Evolutionary conservation across 2,113 vertebrate genomes (phyloP).

Genomic region (Felis chaus): DNA sequence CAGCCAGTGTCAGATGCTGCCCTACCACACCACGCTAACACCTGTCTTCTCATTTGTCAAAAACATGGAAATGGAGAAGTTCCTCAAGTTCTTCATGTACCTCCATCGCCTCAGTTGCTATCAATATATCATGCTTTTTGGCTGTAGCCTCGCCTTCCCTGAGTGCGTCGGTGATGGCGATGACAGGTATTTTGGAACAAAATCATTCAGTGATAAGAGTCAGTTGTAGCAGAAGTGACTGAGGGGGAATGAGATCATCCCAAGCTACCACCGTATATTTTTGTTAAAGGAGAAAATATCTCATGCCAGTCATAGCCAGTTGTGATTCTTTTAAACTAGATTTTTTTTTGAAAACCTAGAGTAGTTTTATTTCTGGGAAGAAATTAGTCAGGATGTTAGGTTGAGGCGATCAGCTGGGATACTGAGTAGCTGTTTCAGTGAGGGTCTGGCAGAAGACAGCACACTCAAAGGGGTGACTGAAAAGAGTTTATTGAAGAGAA

Average conservation of each 20-base stretch:
- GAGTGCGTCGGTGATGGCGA: conserved; percentile 87
- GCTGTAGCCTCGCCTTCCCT: conserved; percentile 95
- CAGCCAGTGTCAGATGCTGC: conserved; percentile 93
- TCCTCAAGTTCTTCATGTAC: conserved; percentile 97
- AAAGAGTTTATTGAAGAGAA: neutral
- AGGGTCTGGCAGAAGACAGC: neutral
- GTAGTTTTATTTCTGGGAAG: conserved; percentile 6
- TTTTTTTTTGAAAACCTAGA: conserved; percentile 27
- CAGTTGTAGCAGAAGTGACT: conserved; percentile 60
- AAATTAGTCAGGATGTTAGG: neutral
- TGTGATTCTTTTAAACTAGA: neutral
- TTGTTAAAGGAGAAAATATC: conserved; percentile 22
- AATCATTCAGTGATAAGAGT: conserved; percentile 61
- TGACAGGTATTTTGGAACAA: conserved; percentile 87
- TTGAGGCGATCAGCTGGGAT: neutral
- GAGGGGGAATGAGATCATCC: conserved; percentile 48
- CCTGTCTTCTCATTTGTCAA: conserved; percentile 89
- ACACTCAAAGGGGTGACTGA: neutral
- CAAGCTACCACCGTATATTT: conserved; percentile 7
- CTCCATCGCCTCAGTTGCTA: conserved; percentile 95
- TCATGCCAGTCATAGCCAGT: neutral
- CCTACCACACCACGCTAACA: conserved; percentile 90
- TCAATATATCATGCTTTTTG: conserved; percentile 97
- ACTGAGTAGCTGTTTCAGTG: neutral
- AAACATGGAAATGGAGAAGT: conserved; percentile 93